These are phyloP conservation scores for Sceliomorpha sp. DNA, from an alignment of 2,888 invertebrate genomes.

Conservation along the genomic window DNA sequence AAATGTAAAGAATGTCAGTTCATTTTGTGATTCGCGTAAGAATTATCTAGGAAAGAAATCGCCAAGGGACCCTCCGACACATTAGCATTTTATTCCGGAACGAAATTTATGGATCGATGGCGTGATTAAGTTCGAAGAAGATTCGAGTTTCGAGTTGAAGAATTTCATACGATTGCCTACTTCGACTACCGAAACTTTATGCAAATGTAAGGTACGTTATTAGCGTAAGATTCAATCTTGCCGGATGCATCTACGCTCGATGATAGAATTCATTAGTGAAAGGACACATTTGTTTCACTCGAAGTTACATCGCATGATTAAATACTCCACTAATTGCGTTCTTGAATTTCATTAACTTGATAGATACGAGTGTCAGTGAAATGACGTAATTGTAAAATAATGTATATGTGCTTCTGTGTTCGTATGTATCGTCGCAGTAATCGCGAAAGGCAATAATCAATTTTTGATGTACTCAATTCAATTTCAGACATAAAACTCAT, in stretches of 20 bases:
- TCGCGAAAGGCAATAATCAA: too few species aligned
- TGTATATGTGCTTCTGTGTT: too few species aligned
- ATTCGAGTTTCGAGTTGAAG: slow-evolving; percentile 8
- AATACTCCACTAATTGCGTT: too few species aligned
- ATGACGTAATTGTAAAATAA: too few species aligned
- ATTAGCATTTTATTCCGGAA: slow-evolving; percentile 35
- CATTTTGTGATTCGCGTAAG: slow-evolving; percentile 11
- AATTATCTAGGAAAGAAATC: slow-evolving; percentile 23
- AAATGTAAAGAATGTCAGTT: background rate
- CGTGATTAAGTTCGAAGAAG: slow-evolving; percentile 27
- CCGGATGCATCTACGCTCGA: slow-evolving; percentile 13
- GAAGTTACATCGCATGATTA: slow-evolving; percentile 5
- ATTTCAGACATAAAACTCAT: too few species aligned
- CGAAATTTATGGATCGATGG: slow-evolving; percentile 27
- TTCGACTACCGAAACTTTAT: slow-evolving; percentile 24
- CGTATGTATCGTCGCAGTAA: too few species aligned
- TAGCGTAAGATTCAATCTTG: slow-evolving; percentile 17
- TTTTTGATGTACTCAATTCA: too few species aligned
- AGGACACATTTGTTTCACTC: slow-evolving; percentile 5
- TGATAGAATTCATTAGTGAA: slow-evolving; percentile 11
- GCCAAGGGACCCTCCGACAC: slow-evolving; percentile 5
- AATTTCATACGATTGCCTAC: slow-evolving; percentile 27
- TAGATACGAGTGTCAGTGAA: too few species aligned
- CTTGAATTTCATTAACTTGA: too few species aligned
- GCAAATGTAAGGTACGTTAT: slow-evolving; percentile 24